phyloP scores from a whole-genome alignment of 2,113 vertebrate species.

The Xenopus tropicalis region UCB_Xtro_10.0 CM004447.2:95060001-95060500 shows the following conservation, averaged over 20 bases:
- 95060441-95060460: too few species aligned
- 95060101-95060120: too few species aligned
- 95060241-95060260: slow-evolving; percentile 17
- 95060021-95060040: too few species aligned
- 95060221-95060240: slow-evolving; percentile 38
- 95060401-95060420: too few species aligned
- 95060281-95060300: slow-evolving; percentile 24
- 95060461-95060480: too few species aligned
- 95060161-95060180: slow-evolving; percentile 11
- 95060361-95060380: not conserved
- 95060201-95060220: slow-evolving; percentile 35
- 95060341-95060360: slow-evolving; percentile 8
- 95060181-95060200: slow-evolving; percentile 26
- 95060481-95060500: too few species aligned
- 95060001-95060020: too few species aligned
- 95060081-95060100: too few species aligned
- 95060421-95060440: too few species aligned
- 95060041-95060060: too few species aligned
- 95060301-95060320: slow-evolving; percentile 5
- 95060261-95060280: slow-evolving; percentile 33
- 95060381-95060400: too few species aligned
- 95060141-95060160: slow-evolving; percentile 15
- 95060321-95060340: slow-evolving; percentile 25
- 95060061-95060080: too few species aligned
- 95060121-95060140: slow-evolving; percentile 2